Evolutionary conservation across 2,797 vertebrate species (phyloP).

Genomic region (Rachycentron canadum): DNA sequence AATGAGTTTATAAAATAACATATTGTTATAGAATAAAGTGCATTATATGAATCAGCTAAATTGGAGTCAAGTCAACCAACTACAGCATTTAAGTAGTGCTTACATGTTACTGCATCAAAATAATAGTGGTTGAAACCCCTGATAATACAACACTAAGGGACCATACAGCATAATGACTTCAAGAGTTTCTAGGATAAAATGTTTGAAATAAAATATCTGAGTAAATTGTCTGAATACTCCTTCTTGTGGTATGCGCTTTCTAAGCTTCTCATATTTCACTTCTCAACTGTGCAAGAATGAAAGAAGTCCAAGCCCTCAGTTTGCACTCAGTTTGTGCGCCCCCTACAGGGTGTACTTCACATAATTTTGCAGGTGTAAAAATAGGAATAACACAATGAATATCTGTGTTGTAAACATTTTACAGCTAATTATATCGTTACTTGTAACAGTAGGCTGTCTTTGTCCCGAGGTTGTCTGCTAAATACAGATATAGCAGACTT

Average conservation of each 20-base stretch:
- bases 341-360: conserved; percentile 22
- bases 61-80: not conserved
- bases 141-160: not conserved
- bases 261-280: not conserved
- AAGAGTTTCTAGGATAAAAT: not conserved
- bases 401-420: not conserved
- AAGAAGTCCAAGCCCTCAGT: too few relatives aligned
- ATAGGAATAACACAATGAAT: not conserved
- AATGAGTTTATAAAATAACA: not conserved
- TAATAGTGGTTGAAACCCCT: not conserved
- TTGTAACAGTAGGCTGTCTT: not conserved
- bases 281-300: not conserved
- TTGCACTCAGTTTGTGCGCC: conserved; percentile 20
- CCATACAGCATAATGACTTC: not conserved
- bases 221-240: too few relatives aligned
- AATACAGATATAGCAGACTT: too few relatives aligned
- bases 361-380: not conserved
- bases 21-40: not conserved
- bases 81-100: not conserved
- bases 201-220: not conserved
- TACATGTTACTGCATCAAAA: not conserved
- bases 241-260: not conserved
- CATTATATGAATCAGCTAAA: not conserved
- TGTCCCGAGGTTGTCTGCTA: not conserved
- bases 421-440: rapidly evolving